Base-by-base conservation (phyloP, 2,888 invertebrate genomes). In the Thyatira batis region DNA sequence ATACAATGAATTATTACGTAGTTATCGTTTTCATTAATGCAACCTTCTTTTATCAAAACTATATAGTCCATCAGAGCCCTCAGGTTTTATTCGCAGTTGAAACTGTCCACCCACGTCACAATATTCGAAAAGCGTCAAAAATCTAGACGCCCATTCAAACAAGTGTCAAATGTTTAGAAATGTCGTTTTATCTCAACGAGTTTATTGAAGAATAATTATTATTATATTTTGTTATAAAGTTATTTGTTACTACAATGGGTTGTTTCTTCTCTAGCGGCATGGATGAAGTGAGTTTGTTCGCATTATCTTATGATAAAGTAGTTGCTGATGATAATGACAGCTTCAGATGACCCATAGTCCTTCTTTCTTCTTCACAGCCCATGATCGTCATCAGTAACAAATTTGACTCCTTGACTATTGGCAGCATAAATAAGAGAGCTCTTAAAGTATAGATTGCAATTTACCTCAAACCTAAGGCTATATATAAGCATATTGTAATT, bases 131-230 rank as follows among this genome's bases (percentile, higher is more conserved):
- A 68, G 67, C 71, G 77, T 83, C 84, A 83, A 59, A 71, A 83
- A 87, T 89, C 89, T 87, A 89, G 86, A 80, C 79, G 83, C 72
- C 56, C 72, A 79, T 89, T 85, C 79, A 84, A 87, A 84, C 76
- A 71, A 60, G 69, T 87, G 85, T 85, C 87, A 82, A 52, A 69
- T 73, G 81, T 87, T 89, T 84, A 76, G 86, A 86, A 70, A 89
- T 91, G 90, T 80, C 76, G 82, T 80, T 87, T 85, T 88, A 84
- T 72, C 80, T 72, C 63, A 68, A 60, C 71, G 78, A 76, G 77
- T 81, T 81, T 82, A 77, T 76, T 73, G 66, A 68, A 60, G 66
- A 63, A 70, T 77, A 77, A 77, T 78, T 76, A 73, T 70, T 75
- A 73, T 60, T 75, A 75, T 74, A 74, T 73, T 72, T 71, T 72